These are phyloP conservation scores for Miopithecus talapoin DNA, from an alignment of 2,797 vertebrate genomes.

Conservation along the genomic window DNA sequence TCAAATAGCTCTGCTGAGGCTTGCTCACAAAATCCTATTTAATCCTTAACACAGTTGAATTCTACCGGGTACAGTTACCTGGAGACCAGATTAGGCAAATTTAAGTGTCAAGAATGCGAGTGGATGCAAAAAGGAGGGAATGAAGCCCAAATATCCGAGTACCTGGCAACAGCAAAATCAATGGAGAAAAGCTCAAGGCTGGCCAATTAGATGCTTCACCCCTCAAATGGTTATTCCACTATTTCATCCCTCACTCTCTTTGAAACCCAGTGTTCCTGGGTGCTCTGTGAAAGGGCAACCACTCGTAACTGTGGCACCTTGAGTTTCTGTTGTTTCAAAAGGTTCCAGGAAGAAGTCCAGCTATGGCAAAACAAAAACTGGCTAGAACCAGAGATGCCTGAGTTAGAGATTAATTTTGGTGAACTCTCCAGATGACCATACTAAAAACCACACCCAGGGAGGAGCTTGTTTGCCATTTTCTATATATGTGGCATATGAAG, in stretches of 20 bases:
- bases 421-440: background rate
- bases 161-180: background rate
- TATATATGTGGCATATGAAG: background rate
- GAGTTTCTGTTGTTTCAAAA: background rate
- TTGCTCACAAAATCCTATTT: constrained; percentile 39
- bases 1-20: background rate
- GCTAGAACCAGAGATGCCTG: background rate
- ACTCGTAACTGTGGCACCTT: background rate
- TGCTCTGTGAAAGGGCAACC: background rate
- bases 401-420: background rate
- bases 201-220: rapidly evolving
- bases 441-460: background rate
- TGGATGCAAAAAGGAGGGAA: background rate
- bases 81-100: constrained; percentile 10
- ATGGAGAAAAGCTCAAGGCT: background rate
- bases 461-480: background rate
- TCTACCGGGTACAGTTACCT: constrained; percentile 17
- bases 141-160: background rate
- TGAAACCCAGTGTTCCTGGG: background rate
- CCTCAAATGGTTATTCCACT: background rate
- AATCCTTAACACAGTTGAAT: constrained; percentile 37
- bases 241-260: rapidly evolving
- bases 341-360: background rate
- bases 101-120: background rate
- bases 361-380: background rate